Percentiles rank a stretch among this genome's conserved stretches.
phyloP scores from a whole-genome alignment of 1,140 invertebrate species.

The Drosophila kurseongensis region DNA sequence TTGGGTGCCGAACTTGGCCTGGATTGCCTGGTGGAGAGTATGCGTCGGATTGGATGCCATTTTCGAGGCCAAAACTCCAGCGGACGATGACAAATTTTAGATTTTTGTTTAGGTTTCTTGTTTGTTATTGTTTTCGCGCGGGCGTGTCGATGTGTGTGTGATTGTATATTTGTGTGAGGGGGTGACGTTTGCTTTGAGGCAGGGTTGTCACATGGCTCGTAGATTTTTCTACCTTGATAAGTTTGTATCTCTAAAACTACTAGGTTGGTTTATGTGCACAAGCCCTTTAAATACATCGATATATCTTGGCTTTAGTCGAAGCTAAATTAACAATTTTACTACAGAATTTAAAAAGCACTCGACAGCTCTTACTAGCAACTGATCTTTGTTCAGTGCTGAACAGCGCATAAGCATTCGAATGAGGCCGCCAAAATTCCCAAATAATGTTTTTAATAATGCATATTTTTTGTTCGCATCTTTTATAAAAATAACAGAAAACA shows the following conservation, averaged over 20 bases:
- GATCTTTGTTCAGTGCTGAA: neutral
- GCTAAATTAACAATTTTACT: no score
- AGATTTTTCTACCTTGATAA: neutral
- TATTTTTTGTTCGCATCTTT: no score
- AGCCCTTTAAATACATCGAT: no score
- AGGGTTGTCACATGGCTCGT: neutral
- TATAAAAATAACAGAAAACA: no score
- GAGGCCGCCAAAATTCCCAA: no score
- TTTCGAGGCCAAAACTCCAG: slow-evolving; percentile 29
- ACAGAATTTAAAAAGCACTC: no score
- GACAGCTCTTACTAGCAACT: neutral
- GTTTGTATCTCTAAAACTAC: no score
- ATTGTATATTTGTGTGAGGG: no score
- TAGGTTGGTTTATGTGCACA: no score
- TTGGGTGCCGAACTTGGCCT: slow-evolving; percentile 34
- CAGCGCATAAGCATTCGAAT: no score
- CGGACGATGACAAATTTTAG: neutral
- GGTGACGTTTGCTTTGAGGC: slow-evolving; percentile 6
- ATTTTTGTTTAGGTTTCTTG: slow-evolving; percentile 2
- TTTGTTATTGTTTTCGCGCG: slow-evolving; percentile 32
- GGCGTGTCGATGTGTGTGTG: neutral
- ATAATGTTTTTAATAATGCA: no score
- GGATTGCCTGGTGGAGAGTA: slow-evolving; percentile 53
- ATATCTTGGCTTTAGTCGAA: no score
- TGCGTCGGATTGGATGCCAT: slow-evolving; percentile 51